Percentiles rank a stretch among this genome's conserved stretches.
Evolutionary conservation across 1,140 invertebrate species (phyloP).

Genomic region (Lordiphosa collinella): DNA sequence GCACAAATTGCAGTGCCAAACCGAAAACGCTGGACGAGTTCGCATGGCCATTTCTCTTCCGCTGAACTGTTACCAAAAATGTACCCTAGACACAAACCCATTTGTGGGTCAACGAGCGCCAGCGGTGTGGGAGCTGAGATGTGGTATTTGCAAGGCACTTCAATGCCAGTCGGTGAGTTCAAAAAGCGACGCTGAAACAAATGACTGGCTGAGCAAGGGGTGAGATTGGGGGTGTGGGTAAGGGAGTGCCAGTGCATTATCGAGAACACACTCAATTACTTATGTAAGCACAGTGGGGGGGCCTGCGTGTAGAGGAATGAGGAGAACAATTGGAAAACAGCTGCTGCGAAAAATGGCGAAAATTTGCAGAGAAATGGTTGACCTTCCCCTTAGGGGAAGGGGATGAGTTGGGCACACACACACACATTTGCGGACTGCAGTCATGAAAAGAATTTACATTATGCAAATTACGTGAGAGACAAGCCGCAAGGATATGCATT

Average conservation of each 20-base stretch:
- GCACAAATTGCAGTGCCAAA: no score
- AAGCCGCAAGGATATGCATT: conserved; percentile 65
- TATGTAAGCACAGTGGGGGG: conserved; percentile 58
- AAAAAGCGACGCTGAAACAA: conserved; percentile 41
- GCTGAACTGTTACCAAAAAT: background rate
- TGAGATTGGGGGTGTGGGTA: background rate
- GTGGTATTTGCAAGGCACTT: conserved; percentile 63
- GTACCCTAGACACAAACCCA: background rate
- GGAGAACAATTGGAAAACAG: conserved; percentile 64
- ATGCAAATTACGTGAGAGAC: conserved; percentile 64
- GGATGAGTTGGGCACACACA: background rate
- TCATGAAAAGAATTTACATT: conserved; percentile 61
- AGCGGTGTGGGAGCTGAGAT: conserved; percentile 4
- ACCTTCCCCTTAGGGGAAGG: conserved; percentile 27
- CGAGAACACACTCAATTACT: conserved; percentile 76
- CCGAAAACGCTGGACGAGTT: no score
- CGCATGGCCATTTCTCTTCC: no score
- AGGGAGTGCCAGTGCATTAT: conserved; percentile 59
- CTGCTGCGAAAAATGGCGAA: conserved; percentile 62
- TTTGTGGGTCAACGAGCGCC: background rate
- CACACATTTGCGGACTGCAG: conserved; percentile 18
- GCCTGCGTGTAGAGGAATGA: background rate
- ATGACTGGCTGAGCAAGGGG: background rate
- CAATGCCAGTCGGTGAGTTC: conserved; percentile 46
- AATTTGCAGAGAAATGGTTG: conserved; percentile 58